Evolutionary conservation across 2,113 vertebrate species (phyloP), one percentile per base, ranked within the genome.

Genomic region (Nothobranchius kuhntae): DNA sequence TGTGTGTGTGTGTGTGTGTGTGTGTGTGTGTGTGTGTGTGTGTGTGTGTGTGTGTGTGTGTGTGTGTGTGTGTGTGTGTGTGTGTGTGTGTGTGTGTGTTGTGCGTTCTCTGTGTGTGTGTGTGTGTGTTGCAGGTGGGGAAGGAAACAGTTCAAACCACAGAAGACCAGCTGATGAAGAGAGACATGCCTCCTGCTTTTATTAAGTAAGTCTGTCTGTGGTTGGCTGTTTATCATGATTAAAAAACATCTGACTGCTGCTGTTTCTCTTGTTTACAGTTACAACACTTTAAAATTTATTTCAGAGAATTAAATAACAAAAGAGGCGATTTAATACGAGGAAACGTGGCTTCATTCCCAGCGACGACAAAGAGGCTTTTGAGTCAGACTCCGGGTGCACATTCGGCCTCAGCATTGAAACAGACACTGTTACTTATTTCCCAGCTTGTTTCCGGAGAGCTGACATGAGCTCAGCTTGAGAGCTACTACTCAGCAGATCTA

Each of bases 121-220:
- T 61, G 7, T 71, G 48, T 88, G 77, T 82, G 54, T 81, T 86
- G 9, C 88, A 99, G 98, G 98, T 99, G 91, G 98, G 98, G 78
- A 99, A 98, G 88, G 98, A 99, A 83, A 99, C 98, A 0, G 97
- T 99, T 70, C 96, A 98, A 89, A 99, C 98, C 70, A 99, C 98
- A 0, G 98, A 99, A 82, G 98, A 99, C 89, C 96, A 98, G 91
- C 92, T 99, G 87, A 95, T 99, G 95, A 99, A 98, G 90, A 94
- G 97, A 84, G 98, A 99, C 90, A 99, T 99, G 98, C 96, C 97
- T 66, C 95, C 97, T 58, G 98, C 97, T 0, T 99, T 99, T 90
- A 98, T 98, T 90, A 99, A 99, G 98, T 99, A 89, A 95, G 94
- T 61, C 60, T 64, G 21, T 21, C 21, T 21, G 21, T 21, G 60